Evolutionary conservation across 2,888 invertebrate species (phyloP).

Genomic region (Athripsodes cinereus): DNA sequence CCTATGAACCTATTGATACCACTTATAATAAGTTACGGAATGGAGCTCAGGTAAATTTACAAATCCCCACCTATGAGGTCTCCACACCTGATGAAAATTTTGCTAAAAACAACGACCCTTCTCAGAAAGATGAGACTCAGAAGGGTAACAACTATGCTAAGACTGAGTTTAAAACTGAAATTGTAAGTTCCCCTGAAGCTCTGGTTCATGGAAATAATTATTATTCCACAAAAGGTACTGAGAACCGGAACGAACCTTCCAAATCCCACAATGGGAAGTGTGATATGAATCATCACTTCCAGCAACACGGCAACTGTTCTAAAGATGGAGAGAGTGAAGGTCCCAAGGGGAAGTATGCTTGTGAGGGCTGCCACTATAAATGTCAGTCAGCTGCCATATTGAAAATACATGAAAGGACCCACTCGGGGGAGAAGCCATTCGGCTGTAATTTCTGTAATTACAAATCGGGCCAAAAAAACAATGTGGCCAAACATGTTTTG

Average conservation of each 20-base stretch:
- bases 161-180: slow-evolving; percentile 1
- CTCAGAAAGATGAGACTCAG: neutral
- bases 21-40: neutral
- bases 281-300: neutral
- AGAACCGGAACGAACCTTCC: neutral
- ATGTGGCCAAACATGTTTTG: slow-evolving; percentile 47
- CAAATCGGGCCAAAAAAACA: slow-evolving; percentile 49
- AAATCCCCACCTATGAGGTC: neutral
- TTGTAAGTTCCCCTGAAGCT: neutral
- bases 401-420: slow-evolving; percentile 47
- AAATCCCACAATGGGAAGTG: neutral
- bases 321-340: slow-evolving; percentile 29
- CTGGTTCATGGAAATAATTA: neutral
- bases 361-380: slow-evolving; percentile 43
- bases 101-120: slow-evolving; percentile 2
- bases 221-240: neutral
- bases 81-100: neutral
- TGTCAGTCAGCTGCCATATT: slow-evolving; percentile 48
- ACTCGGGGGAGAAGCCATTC: slow-evolving; percentile 47
- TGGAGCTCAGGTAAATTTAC: neutral
- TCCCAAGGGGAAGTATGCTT: slow-evolving; percentile 41
- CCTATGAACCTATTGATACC: neutral
- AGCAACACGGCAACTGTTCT: neutral
- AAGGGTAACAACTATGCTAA: neutral
- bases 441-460: slow-evolving; percentile 47